phyloP scores from a whole-genome alignment of 2,797 vertebrate species.

The Sardinella longiceps region DNA sequence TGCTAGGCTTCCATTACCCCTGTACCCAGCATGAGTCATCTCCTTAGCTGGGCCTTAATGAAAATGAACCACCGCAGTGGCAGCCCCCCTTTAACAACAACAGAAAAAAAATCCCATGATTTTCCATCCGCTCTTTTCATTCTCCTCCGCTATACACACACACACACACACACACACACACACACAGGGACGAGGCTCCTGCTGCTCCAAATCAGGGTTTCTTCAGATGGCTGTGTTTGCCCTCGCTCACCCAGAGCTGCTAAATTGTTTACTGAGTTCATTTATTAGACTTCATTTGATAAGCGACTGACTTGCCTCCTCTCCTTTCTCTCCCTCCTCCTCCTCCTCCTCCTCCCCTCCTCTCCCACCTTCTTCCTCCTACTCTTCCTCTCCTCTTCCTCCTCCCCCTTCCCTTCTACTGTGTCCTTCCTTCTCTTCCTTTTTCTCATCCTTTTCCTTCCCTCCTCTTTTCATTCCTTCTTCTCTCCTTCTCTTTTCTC shows the following conservation, averaged over 20 bases:
- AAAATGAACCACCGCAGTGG: background rate
- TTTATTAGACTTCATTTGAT: constrained; percentile 51
- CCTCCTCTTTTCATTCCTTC: background rate
- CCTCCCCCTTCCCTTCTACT: background rate
- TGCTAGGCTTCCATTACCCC: background rate
- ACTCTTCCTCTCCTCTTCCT: background rate
- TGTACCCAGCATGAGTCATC: background rate
- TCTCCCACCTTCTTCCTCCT: too few species aligned
- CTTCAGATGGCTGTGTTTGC: constrained; percentile 5
- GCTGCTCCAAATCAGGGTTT: constrained; percentile 50
- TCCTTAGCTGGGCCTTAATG: background rate
- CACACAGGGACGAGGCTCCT: background rate
- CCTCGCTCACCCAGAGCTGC: constrained; percentile 15
- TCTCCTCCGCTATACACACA: background rate
- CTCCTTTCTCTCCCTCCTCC: background rate
- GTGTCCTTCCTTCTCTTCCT: background rate
- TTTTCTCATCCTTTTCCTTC: background rate
- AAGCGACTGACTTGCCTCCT: constrained; percentile 43
- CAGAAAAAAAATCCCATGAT: background rate
- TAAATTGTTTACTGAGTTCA: constrained; percentile 47
- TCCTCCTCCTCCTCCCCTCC: background rate
- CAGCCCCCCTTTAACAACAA: background rate
- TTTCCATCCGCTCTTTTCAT: background rate
- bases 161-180: background rate
- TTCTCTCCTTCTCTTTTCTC: background rate